Base-by-base conservation (phyloP, 1,140 invertebrate species). In the Diachasma alloeum region DNA sequence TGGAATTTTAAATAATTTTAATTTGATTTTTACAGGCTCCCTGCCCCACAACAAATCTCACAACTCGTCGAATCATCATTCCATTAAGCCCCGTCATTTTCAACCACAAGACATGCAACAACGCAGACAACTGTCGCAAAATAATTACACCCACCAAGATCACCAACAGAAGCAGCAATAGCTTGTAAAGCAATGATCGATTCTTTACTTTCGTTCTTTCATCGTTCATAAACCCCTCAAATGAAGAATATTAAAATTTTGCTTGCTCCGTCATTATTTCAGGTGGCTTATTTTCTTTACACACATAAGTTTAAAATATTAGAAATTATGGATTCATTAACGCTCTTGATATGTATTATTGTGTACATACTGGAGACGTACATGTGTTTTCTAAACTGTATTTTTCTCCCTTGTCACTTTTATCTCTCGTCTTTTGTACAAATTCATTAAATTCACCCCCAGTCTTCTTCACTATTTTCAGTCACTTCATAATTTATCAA, bases 31-130 rank as follows among this genome's bases (percentile, higher is more conserved):
- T 87, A 22, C 82, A 87, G 86, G 86, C 86, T 83, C 82, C 81
- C 80, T 81, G 85, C 80, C 82, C 81, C 81, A 85, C 82, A 83
- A 81, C 72, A 87, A 87, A 85, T 85, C 81, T 87, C 85, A 84
- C 83, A 85, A 83, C 77, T 83, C 84, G 81, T 85, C 83, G 76
- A 86, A 85, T 87, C 84, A 88, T 88, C 88, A 89, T 89, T 89
- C 87, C 88, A 89, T 86, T 81, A 86, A 83, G 78, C 82, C 84
- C 83, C 87, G 83, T 81, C 82, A 83, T 83, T 82, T 78, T 86
- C 82, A 84, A 81, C 66, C 15, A 68, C 81, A 83, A 84, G 83
- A 85, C 78, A 76, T 82, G 82, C 84, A 84, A 85, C 84, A 82
- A 81, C 81, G 83, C 81, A 87, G 81, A 83, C 79, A 81, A 83